Percentiles rank a stretch among this genome's conserved stretches.
Evolutionary conservation across 2,888 invertebrate genomes (phyloP).

Genomic region (Drosophila robusta): DNA sequence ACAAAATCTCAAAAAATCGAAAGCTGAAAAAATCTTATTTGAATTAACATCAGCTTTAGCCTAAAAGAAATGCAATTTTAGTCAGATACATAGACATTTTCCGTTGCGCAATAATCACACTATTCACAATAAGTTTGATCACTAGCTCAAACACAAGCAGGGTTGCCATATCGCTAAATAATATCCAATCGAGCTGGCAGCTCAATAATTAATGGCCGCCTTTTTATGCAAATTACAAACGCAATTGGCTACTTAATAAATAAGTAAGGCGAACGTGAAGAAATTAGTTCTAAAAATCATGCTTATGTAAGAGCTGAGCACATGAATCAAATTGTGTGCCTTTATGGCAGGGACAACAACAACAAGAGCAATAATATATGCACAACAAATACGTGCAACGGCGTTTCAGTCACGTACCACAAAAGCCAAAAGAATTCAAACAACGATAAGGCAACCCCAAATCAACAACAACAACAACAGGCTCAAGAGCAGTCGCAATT

Average conservation of each 20-base stretch:
- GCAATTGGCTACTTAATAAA: neutral
- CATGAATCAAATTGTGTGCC: slow-evolving; percentile 2
- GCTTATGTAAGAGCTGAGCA: slow-evolving; percentile 41
- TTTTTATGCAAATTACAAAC: neutral
- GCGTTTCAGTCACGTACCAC: slow-evolving; percentile 76
- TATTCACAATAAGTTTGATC: neutral
- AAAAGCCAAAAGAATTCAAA: slow-evolving; percentile 46
- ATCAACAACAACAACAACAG: slow-evolving; percentile 22
- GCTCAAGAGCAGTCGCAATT: slow-evolving; percentile 27
- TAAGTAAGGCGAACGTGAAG: neutral
- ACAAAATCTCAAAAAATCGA: too few relatives aligned
- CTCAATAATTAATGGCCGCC: neutral
- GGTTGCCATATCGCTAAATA: neutral
- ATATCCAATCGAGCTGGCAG: neutral
- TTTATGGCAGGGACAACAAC: neutral
- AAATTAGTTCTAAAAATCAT: slow-evolving; percentile 29
- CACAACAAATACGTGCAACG: slow-evolving; percentile 72
- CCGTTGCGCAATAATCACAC: too few relatives aligned
- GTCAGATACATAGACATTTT: too few relatives aligned
- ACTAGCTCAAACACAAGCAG: neutral
- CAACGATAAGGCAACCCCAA: slow-evolving; percentile 52
- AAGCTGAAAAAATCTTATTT: too few relatives aligned
- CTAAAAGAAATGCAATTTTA: too few relatives aligned
- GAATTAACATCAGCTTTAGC: too few relatives aligned
- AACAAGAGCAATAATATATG: slow-evolving; percentile 20